Evolutionary conservation across 2,888 invertebrate genomes (phyloP).

Genomic region (Dryobotodes eremita): DNA sequence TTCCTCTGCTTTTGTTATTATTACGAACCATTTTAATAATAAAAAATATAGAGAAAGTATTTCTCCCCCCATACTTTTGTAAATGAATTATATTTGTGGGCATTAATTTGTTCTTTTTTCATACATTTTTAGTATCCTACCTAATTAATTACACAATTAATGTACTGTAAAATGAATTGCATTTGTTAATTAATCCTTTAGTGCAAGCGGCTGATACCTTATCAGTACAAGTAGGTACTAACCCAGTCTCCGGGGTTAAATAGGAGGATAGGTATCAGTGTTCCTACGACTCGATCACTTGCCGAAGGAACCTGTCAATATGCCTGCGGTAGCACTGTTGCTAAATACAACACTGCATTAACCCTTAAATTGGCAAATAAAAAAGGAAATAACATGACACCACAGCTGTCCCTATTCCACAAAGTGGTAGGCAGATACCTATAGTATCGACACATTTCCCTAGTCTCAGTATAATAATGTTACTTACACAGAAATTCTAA

Average conservation of each 20-base stretch:
- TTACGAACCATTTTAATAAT: constrained; percentile 34
- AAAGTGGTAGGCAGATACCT: background rate
- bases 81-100: constrained; percentile 1
- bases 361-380: background rate
- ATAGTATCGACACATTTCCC: no score
- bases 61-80: constrained; percentile 41
- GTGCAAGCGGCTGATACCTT: background rate
- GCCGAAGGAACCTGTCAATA: background rate
- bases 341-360: background rate
- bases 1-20: constrained; percentile 15
- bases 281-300: background rate
- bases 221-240: background rate
- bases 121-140: background rate
- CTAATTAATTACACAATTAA: constrained; percentile 34
- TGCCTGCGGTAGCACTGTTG: background rate
- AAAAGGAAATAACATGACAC: background rate
- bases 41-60: constrained; percentile 30
- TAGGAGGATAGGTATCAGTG: background rate
- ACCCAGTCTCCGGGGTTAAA: background rate
- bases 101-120: background rate
- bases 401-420: background rate
- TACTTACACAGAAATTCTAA: no score
- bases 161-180: constrained; percentile 28
- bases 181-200: constrained; percentile 9
- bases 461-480: no score